These are phyloP conservation scores for Unio delphinus DNA, from an alignment of 2,888 invertebrate species.

Conservation along the genomic window DNA sequence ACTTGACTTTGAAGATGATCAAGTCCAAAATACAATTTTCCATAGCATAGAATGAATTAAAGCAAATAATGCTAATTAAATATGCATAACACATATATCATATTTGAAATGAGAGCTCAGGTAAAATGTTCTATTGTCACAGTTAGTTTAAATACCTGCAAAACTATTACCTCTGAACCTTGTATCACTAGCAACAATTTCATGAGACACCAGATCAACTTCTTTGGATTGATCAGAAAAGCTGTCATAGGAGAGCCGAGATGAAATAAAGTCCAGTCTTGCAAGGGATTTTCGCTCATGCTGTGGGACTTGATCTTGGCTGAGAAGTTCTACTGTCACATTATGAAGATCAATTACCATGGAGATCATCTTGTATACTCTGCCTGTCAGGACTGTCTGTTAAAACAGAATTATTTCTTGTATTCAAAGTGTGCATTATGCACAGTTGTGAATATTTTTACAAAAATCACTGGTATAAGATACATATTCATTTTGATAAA, in stretches of 20 bases:
- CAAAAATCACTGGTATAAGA: too few relatives aligned
- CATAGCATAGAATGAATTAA: too few relatives aligned
- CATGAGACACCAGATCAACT: constrained; percentile 92
- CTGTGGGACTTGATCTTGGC: constrained; percentile 38
- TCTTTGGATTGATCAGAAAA: constrained; percentile 92
- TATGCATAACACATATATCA: neutral
- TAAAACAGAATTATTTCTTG: too few relatives aligned
- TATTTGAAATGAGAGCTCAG: neutral
- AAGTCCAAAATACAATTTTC: too few relatives aligned
- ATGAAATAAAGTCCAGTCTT: constrained; percentile 92
- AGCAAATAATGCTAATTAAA: neutral
- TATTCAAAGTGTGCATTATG: too few relatives aligned
- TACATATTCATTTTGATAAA: too few relatives aligned
- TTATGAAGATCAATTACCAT: constrained; percentile 88
- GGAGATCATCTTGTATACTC: constrained; percentile 85
- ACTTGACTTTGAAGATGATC: too few relatives aligned
- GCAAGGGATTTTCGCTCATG: constrained; percentile 76
- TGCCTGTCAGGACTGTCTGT: constrained; percentile 70
- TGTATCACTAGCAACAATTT: constrained; percentile 86
- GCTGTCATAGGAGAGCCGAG: constrained; percentile 87
- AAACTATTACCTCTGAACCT: constrained; percentile 74
- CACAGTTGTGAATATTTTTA: too few relatives aligned
- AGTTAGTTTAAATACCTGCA: too few relatives aligned
- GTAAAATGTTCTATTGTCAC: neutral
- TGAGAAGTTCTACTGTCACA: constrained; percentile 82